phyloP scores from a whole-genome alignment of 1,140 invertebrate species.

The Euwallacea similis region DNA sequence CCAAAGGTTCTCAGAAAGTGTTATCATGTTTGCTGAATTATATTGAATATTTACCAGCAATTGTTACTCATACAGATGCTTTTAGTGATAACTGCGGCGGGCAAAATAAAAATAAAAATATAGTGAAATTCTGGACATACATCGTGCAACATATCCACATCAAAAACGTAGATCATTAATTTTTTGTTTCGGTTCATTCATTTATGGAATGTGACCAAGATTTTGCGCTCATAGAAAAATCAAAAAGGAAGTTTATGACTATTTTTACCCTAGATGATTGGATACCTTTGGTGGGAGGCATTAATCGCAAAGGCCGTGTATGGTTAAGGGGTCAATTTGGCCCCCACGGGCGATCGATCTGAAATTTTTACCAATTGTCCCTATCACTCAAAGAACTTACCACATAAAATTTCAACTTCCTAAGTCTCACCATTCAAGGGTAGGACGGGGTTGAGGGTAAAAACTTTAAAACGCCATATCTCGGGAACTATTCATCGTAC shows the following conservation, averaged over 20 bases:
- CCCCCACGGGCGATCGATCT: too few relatives aligned
- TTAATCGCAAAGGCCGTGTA: too few relatives aligned
- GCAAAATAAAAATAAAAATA: slow-evolving; percentile 40
- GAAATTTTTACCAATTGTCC: too few relatives aligned
- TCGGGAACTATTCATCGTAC: too few relatives aligned
- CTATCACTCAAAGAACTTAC: too few relatives aligned
- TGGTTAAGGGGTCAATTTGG: too few relatives aligned
- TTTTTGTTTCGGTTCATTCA: slow-evolving; percentile 25
- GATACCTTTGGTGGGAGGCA: neutral
- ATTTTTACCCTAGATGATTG: slow-evolving; percentile 28
- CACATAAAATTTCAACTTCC: too few relatives aligned
- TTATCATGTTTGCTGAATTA: slow-evolving; percentile 5
- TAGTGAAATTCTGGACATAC: slow-evolving; percentile 32
- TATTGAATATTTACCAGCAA: slow-evolving; percentile 5
- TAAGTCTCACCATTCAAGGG: too few relatives aligned
- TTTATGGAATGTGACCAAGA: slow-evolving; percentile 34
- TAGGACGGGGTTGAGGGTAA: too few relatives aligned
- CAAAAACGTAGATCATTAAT: slow-evolving; percentile 17
- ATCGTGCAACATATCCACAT: slow-evolving; percentile 28
- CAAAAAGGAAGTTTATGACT: slow-evolving; percentile 15
- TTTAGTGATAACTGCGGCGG: slow-evolving; percentile 24
- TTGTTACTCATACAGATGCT: slow-evolving; percentile 9
- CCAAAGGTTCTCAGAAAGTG: slow-evolving; percentile 7
- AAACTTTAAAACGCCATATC: too few relatives aligned
- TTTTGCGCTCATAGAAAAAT: slow-evolving; percentile 26